Conservation (phyloP, 2,797 vertebrate species). For the Telmatherina bonti region DNA sequence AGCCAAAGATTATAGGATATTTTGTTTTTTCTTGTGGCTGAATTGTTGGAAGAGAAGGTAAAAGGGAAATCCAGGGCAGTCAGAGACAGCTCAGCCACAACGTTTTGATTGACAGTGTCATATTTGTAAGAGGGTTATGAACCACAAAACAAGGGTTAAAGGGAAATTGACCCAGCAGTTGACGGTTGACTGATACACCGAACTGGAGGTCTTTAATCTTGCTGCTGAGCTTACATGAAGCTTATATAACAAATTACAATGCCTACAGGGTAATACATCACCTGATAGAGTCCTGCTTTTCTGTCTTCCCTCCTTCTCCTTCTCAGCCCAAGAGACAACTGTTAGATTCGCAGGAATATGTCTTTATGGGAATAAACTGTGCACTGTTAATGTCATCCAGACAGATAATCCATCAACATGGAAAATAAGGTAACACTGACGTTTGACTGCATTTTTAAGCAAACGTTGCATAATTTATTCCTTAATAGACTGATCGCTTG, state of each 20-base stretch:
- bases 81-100: conserved; percentile 49
- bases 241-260: conserved; percentile 88
- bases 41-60: conserved; percentile 29
- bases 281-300: conserved; percentile 76
- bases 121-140: conserved; percentile 86
- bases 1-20: neutral
- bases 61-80: conserved; percentile 29
- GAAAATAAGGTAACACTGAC: neutral
- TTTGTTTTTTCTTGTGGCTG: conserved; percentile 13
- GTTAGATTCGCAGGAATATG: conserved; percentile 62
- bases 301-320: conserved; percentile 61
- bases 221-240: conserved; percentile 86
- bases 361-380: conserved; percentile 43
- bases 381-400: conserved; percentile 69
- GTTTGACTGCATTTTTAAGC: neutral
- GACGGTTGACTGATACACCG: conserved; percentile 87
- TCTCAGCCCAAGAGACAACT: conserved; percentile 63
- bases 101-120: conserved; percentile 83
- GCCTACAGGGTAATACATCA: conserved; percentile 85
- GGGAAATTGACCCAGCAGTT: conserved; percentile 88
- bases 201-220: conserved; percentile 88
- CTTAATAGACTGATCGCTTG: neutral
- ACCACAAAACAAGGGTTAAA: conserved; percentile 90
- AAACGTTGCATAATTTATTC: neutral
- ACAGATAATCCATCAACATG: conserved; percentile 58